These are phyloP conservation scores for Tadarida brasiliensis DNA, from an alignment of 2,797 vertebrate genomes.

Conservation along the genomic window DNA sequence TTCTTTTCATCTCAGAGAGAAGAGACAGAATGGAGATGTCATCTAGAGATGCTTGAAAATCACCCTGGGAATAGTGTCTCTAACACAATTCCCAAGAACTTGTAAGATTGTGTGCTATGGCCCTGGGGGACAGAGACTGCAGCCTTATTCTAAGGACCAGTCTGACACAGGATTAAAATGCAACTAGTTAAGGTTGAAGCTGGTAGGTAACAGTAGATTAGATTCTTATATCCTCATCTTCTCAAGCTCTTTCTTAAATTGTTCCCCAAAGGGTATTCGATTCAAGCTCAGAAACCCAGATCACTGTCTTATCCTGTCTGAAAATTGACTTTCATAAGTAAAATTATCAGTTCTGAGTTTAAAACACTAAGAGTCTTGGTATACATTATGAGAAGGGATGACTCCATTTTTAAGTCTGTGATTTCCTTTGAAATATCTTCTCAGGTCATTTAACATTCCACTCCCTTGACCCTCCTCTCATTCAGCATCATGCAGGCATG, in stretches of 20 bases:
- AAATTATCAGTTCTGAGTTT: background rate
- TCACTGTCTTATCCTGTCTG: background rate
- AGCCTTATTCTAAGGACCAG: background rate
- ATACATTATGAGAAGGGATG: background rate
- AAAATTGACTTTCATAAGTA: background rate
- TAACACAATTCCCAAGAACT: background rate
- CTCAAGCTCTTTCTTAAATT: background rate
- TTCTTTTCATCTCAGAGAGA: background rate
- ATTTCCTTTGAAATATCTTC: slow-evolving; percentile 32
- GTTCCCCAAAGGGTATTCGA: background rate
- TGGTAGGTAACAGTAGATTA: background rate
- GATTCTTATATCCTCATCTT: background rate
- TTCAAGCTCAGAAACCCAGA: background rate
- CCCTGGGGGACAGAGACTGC: background rate
- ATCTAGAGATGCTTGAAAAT: background rate
- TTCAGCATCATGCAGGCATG: background rate
- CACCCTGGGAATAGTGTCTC: background rate
- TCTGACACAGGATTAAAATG: background rate
- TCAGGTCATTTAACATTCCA: slow-evolving; percentile 20
- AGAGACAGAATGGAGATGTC: background rate
- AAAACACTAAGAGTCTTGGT: background rate
- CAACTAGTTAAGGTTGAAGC: background rate
- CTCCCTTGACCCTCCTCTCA: background rate
- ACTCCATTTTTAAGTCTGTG: background rate
- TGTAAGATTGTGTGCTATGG: background rate